These are phyloP conservation scores for Oreortyx pictus DNA, from an alignment of 2,797 vertebrate genomes.

Conservation along the genomic window DNA sequence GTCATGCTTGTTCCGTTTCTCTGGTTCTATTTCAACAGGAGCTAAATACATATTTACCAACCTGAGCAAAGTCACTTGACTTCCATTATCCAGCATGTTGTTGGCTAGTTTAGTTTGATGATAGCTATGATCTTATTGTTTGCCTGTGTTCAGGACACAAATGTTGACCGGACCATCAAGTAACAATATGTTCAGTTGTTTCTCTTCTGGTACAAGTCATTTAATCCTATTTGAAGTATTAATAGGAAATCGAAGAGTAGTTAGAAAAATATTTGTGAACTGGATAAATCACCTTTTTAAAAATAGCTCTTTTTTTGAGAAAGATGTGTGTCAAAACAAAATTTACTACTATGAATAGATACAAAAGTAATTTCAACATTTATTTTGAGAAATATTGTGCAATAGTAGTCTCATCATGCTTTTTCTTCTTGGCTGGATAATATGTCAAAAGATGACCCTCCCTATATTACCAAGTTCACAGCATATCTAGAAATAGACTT, in stretches of 20 bases:
- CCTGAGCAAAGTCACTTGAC: background rate
- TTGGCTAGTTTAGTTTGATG: background rate
- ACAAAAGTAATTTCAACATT: constrained; percentile 52
- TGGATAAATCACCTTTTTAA: constrained; percentile 48
- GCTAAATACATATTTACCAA: background rate
- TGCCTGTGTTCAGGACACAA: background rate
- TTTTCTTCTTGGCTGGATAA: constrained; percentile 65
- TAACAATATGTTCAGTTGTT: background rate
- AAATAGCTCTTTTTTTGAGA: constrained; percentile 50
- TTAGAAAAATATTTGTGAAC: constrained; percentile 49
- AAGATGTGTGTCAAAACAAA: constrained; percentile 41
- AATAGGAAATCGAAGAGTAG: constrained; percentile 17
- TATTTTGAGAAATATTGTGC: constrained; percentile 69
- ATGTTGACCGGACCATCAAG: background rate
- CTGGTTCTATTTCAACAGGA: background rate
- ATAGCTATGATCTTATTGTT: background rate
- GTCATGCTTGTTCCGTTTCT: background rate
- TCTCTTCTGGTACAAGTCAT: background rate
- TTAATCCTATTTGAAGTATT: constrained; percentile 1
- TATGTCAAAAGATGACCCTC: constrained; percentile 49
- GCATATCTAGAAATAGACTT: constrained; percentile 50
- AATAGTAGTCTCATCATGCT: constrained; percentile 37
- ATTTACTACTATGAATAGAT: constrained; percentile 48
- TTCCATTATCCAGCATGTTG: background rate
- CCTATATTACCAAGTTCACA: constrained; percentile 36